Evolutionary conservation across 1,140 invertebrate genomes (phyloP).

Genomic region (Listronotus bonariensis): DNA sequence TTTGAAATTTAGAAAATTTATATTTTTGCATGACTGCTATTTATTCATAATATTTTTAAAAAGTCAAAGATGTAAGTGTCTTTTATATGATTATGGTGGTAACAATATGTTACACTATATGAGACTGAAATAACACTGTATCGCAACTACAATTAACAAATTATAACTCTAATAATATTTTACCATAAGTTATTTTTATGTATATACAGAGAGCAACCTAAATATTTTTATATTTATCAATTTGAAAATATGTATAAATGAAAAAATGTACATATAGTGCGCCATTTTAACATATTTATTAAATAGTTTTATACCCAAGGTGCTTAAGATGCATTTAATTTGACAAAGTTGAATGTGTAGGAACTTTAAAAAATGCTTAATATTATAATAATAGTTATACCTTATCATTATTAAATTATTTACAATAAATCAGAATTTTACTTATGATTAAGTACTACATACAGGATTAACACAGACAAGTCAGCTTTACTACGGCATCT

Average conservation of each 20-base stretch:
- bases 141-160: too few species aligned
- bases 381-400: constrained; percentile 15
- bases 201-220: constrained; percentile 16
- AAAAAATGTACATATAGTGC: constrained; percentile 20
- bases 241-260: constrained; percentile 7
- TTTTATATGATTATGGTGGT: too few species aligned
- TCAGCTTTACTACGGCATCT: constrained; percentile 12
- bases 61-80: too few species aligned
- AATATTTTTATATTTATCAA: not conserved
- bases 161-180: constrained; percentile 1
- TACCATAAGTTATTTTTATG: not conserved
- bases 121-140: too few species aligned
- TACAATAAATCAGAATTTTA: constrained; percentile 17
- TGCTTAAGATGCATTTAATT: constrained; percentile 29
- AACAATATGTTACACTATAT: too few species aligned
- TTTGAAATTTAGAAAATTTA: too few species aligned
- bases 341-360: constrained; percentile 47
- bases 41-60: too few species aligned
- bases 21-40: too few species aligned
- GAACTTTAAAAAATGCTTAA: constrained; percentile 46
- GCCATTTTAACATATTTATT: constrained; percentile 17
- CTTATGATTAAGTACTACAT: constrained; percentile 14
- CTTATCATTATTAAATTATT: constrained; percentile 14
- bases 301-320: constrained; percentile 18
- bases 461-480: constrained; percentile 27